These are phyloP conservation scores for Tenualosa ilisha DNA, from an alignment of 2,797 vertebrate genomes.

Conservation along the genomic window DNA sequence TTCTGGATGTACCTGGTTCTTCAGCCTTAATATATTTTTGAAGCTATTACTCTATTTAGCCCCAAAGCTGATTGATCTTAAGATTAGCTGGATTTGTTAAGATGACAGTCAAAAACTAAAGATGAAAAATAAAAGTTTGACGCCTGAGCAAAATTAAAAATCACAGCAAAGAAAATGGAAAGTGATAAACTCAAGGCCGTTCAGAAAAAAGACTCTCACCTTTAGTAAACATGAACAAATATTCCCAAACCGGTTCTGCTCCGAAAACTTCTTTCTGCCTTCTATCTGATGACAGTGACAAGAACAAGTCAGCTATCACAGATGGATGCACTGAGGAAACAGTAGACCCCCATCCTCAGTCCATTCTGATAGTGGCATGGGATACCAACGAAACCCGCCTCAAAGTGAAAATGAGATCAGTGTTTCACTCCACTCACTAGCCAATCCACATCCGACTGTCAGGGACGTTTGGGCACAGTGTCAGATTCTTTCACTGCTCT, in stretches of 20 bases:
- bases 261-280: background rate
- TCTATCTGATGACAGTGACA: background rate
- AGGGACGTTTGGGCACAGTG: constrained; percentile 10
- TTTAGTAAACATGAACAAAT: constrained; percentile 23
- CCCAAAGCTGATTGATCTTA: background rate
- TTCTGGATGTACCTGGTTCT: background rate
- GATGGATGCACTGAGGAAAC: background rate
- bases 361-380: constrained; percentile 5
- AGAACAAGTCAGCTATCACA: constrained; percentile 16
- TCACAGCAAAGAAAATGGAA: background rate
- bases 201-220: background rate
- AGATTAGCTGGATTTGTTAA: background rate
- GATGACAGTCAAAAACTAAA: background rate
- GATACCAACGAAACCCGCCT: background rate
- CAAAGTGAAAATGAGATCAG: constrained; percentile 13
- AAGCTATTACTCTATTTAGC: background rate
- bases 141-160: background rate
- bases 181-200: background rate
- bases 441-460: constrained; percentile 5
- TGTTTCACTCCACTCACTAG: background rate
- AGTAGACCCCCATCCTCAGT: constrained; percentile 8
- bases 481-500: constrained; percentile 10
- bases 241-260: background rate
- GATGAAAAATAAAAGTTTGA: background rate
- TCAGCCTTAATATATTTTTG: background rate